These are phyloP conservation scores for Nothura maculosa DNA, from an alignment of 2,797 vertebrate species.

Conservation along the genomic window DNA sequence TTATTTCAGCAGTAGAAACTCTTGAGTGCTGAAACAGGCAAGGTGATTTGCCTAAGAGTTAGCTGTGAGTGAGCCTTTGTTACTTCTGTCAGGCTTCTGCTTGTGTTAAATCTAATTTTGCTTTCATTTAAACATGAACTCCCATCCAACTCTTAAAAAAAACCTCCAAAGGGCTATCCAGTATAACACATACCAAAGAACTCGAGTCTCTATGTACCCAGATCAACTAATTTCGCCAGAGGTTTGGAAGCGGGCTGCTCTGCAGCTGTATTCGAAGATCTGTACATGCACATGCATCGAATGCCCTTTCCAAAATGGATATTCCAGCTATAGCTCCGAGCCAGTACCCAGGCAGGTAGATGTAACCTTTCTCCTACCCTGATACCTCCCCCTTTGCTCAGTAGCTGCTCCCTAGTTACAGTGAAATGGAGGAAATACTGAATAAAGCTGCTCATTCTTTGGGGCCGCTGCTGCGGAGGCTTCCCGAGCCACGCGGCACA, in stretches of 20 bases:
- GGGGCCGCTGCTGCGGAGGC: not conserved
- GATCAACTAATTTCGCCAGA: conserved; percentile 1
- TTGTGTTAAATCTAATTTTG: not conserved
- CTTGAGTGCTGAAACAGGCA: not conserved
- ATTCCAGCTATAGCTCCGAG: not conserved
- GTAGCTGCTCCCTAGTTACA: not conserved
- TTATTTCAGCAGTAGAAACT: not conserved
- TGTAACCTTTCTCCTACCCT: conserved; percentile 56
- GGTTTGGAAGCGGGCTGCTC: not conserved
- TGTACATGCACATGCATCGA: not conserved
- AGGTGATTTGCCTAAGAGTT: not conserved
- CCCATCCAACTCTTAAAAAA: not conserved
- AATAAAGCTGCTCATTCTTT: not conserved
- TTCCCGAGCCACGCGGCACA: conserved; percentile 25
- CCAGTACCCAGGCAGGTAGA: not conserved
- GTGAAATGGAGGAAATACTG: conserved; percentile 61
- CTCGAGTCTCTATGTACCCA: too few relatives aligned
- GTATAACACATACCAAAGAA: not conserved
- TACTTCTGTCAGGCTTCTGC: not conserved
- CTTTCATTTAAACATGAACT: not conserved
- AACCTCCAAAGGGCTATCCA: not conserved
- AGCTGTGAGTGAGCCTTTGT: not conserved
- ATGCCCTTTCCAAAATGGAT: not conserved
- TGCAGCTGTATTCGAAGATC: not conserved
- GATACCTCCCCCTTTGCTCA: conserved; percentile 38